phyloP scores from a whole-genome alignment of 2,113 vertebrate species.

The Callopanchax toddi region DNA sequence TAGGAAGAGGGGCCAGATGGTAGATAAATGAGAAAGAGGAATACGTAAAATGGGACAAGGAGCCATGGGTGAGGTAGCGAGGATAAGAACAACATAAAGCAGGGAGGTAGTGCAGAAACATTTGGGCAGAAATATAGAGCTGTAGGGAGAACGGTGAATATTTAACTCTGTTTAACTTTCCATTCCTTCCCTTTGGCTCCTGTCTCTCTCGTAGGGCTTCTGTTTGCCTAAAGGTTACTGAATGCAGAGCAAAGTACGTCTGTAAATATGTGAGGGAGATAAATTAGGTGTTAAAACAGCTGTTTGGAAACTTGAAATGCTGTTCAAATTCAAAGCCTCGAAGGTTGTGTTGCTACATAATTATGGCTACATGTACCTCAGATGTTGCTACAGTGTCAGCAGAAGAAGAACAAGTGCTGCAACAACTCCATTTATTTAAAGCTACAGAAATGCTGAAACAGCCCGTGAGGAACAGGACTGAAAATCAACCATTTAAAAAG shows the following conservation, averaged over 20 bases:
- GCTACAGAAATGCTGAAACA: not conserved
- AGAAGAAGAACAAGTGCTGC: not conserved
- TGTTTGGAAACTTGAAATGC: conserved; percentile 3
- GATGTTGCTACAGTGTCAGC: too few relatives aligned
- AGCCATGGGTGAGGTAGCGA: conserved; percentile 20
- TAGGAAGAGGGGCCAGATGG: not conserved
- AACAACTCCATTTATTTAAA: too few relatives aligned
- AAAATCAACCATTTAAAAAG: too few relatives aligned
- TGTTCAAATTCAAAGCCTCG: not conserved
- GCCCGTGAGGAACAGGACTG: too few relatives aligned
- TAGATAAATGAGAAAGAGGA: conserved; percentile 11
- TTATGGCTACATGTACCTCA: not conserved
- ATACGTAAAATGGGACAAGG: conserved; percentile 36
- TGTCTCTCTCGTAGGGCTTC: conserved; percentile 24
- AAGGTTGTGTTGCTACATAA: not conserved
- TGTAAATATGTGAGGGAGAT: conserved; percentile 4
- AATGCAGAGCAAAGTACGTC: conserved; percentile 5
- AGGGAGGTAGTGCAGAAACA: conserved; percentile 2
- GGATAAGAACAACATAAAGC: not conserved
- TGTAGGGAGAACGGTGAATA: conserved; percentile 51
- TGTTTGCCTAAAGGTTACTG: conserved; percentile 44
- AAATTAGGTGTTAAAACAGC: not conserved
- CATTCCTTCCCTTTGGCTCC: conserved; percentile 35
- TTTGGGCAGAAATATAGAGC: conserved; percentile 16
- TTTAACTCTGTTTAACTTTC: conserved; percentile 67